Base-by-base conservation (phyloP, 2,113 vertebrate genomes). In the Cephalopholis sonnerati region DNA sequence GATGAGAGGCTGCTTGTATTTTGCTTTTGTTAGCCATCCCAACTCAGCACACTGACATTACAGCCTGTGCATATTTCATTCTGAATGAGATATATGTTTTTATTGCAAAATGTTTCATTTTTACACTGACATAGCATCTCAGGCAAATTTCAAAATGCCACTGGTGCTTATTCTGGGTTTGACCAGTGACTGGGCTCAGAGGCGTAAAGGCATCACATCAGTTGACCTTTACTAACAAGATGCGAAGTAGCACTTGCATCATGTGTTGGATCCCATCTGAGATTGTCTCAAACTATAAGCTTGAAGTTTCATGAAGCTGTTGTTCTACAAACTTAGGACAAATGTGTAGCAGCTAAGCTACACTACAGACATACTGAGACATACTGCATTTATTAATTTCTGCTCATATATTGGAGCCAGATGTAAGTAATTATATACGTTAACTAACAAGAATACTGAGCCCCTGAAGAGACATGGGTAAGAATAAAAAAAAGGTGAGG, bases 1-100 rank as follows among this genome's bases (percentile, higher is more conserved):
- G 88, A 89, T 87, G 69, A 86, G 84, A 83, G 83, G 82, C 83
- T 86, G 77, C 76, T 86, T 86, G 83, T 29, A 79, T 88, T 88
- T 90, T 61, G 44, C 54, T 87, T 81, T 46, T 48, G 24, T 81
- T 70, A 11, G 65, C 51, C 54, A 86, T 87, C 85, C 61, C 83
- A 84, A 64, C 64, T 58, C 78, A 5, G 48, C 46, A 57, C 69
- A 24, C 51, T 57, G 61, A 79, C 69, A 17, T 69, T 36, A 73
- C 70, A 77, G 55, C 74, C 51, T 84, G 48, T 74, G 22, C 51
- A n/a, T 48, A 2, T 54, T 74, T 62, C 44, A 53, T 20, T 55
- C 22, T 7, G 0, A 8, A 65, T 16, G 44, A 48, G 15, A 16
- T 24, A n/a, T 18, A 17, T 10, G 16, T 48, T 53, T 64, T 25